Percentiles rank a stretch among this genome's conserved stretches.
These are phyloP conservation scores for Mustela erminea DNA, from an alignment of 2,797 vertebrate species.

Conservation along the genomic window DNA sequence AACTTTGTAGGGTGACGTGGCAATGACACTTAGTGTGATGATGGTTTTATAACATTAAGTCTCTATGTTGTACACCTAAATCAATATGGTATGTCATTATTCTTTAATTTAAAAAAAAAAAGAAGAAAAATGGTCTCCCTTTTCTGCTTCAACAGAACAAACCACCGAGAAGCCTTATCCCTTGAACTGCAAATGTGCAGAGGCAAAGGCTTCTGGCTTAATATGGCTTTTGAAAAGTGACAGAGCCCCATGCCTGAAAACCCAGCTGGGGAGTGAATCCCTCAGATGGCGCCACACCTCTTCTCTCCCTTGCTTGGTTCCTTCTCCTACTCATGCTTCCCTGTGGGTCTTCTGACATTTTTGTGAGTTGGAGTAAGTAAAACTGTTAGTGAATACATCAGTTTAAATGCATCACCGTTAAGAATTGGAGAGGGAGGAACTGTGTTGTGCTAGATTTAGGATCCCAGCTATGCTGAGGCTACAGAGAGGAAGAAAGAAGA, in stretches of 20 bases:
- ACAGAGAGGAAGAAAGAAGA: not conserved
- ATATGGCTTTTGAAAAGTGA: not conserved
- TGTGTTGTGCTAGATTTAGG: not conserved
- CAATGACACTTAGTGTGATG: not conserved
- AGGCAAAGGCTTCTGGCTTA: not conserved
- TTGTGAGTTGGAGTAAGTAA: not conserved
- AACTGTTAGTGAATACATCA: too few relatives aligned
- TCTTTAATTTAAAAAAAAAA: not conserved
- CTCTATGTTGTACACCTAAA: not conserved
- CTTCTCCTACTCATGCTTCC: not conserved
- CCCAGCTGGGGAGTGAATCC: not conserved
- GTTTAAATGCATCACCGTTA: not conserved
- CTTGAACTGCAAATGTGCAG: not conserved
- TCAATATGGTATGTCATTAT: not conserved
- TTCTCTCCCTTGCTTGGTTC: not conserved
- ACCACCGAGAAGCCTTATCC: not conserved
- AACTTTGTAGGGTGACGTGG: not conserved
- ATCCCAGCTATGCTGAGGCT: not conserved
- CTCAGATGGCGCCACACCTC: not conserved
- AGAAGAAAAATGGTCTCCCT: not conserved
- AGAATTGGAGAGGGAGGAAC: not conserved
- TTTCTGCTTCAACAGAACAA: constrained; percentile 21
- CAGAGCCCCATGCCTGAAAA: not conserved
- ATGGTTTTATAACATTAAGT: not conserved
- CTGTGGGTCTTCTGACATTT: not conserved